Base-by-base conservation (phyloP, 2,113 vertebrate genomes). In the Brachirus orientalis region DNA sequence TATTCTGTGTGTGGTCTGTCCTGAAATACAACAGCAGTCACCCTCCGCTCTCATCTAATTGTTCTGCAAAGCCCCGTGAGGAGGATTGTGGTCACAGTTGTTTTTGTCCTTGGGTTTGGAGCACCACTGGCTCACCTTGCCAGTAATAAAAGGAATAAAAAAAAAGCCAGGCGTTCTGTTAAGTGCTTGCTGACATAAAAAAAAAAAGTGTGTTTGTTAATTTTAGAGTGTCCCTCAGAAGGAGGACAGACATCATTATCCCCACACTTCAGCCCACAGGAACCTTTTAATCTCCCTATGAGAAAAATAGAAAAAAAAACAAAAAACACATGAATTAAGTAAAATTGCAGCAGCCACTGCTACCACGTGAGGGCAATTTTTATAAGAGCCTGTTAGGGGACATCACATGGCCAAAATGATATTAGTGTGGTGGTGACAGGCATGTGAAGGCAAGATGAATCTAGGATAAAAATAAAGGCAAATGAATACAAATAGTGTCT, bases 401-500 rank as follows among this genome's bases (percentile, higher is more conserved):
- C 82, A 81, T 86, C 80, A 76, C 76, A 72, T 82, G 85, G 86
- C 66, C 83, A 89, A 90, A 88, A 86, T 91, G 84, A 89, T 90
- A 89, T 90, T 88, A 90, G 87, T 65, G 46, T 63, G 33, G 79
- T 1, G 66, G 69, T 87, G 91, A 91, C 88, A 92, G 86, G 85
- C 79, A 77, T 77, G 67, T 84, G 85, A 86, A 73, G 72, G 69
- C 75, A 85, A 87, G 85, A 90, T 88, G 77, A 90, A 91, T 84
- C 74, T 83, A 6, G 70, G 82, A 86, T 85, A 86, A 92, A 92
- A 91, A 92, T 85, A 91, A 85, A 87, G 79, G 79, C 83, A 94
- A 96, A 96, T 95, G 92, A 95, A 94, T 95, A 96, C 94, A 95
- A 94, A 97, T 94, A 93, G 93, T 80, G 90, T 93, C 91, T 94